Percentiles rank a stretch among this genome's conserved stretches.
phyloP scores from a whole-genome alignment of 1,140 invertebrate species.

The Penaeus indicus region DNA sequence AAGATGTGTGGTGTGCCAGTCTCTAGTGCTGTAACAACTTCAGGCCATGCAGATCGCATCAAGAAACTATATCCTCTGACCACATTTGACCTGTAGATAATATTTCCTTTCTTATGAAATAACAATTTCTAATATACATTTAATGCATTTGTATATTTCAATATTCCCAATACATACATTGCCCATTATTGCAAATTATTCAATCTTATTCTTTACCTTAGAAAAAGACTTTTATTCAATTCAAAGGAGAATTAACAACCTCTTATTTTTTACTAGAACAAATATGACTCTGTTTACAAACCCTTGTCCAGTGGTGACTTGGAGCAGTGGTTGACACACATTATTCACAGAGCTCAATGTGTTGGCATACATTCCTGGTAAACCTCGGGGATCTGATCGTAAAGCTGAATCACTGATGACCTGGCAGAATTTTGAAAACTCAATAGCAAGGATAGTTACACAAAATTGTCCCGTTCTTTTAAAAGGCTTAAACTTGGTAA shows the following conservation, averaged over 20 bases:
- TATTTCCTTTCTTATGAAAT: background rate
- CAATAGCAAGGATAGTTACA: background rate
- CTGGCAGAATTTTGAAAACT: conserved; percentile 20
- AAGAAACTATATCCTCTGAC: conserved; percentile 88
- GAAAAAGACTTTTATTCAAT: background rate
- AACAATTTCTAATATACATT: background rate
- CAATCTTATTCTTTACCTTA: background rate
- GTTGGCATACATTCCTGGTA: conserved; percentile 82
- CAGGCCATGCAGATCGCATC: conserved; percentile 89
- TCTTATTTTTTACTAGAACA: background rate
- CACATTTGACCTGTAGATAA: conserved; percentile 68
- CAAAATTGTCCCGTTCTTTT: no score
- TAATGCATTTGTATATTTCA: no score
- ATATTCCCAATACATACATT: no score
- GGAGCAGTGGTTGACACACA: conserved; percentile 43
- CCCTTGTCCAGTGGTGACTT: conserved; percentile 51
- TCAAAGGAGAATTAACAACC: background rate
- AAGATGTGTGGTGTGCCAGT: conserved; percentile 85
- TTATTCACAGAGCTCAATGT: conserved; percentile 80
- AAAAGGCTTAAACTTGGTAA: no score
- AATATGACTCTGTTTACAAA: background rate
- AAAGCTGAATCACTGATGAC: conserved; percentile 83
- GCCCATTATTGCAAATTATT: no score
- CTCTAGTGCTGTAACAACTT: conserved; percentile 82
- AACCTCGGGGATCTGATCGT: conserved; percentile 79